phyloP scores from a whole-genome alignment of 2,113 vertebrate species.

The Seriola rivoliana region DNA sequence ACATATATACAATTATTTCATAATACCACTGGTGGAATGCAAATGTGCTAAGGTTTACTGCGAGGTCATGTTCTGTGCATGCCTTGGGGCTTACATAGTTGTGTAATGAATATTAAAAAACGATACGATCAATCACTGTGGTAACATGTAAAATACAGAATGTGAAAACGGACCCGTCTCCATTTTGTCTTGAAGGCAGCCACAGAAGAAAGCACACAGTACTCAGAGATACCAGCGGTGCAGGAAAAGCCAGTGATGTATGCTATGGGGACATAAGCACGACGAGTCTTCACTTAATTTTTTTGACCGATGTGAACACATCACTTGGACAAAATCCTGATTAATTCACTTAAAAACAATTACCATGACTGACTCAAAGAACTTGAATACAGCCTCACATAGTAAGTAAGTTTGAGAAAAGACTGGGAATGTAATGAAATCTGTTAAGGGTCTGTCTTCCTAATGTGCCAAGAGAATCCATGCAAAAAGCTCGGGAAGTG shows the following conservation, averaged over 20 bases:
- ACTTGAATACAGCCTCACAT: not conserved
- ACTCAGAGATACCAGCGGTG: too few species aligned
- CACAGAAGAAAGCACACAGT: not conserved
- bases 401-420: not conserved
- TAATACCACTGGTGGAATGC: not conserved
- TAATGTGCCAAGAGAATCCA: not conserved
- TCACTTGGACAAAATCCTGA: not conserved
- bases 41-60: not conserved
- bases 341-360: not conserved
- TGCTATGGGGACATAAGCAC: not conserved
- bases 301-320: not conserved
- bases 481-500: not conserved
- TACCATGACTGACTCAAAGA: not conserved
- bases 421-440: not conserved
- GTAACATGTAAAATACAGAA: not conserved
- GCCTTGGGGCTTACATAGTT: too few species aligned
- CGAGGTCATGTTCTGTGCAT: too few species aligned
- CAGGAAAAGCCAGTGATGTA: too few species aligned
- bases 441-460: not conserved
- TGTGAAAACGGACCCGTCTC: not conserved
- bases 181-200: not conserved
- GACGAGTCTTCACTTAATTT: not conserved
- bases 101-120: too few species aligned
- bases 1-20: too few species aligned
- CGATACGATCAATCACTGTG: too few species aligned